Conservation (phyloP, 1,140 invertebrate species). For the Heliconius nattereri region DNA sequence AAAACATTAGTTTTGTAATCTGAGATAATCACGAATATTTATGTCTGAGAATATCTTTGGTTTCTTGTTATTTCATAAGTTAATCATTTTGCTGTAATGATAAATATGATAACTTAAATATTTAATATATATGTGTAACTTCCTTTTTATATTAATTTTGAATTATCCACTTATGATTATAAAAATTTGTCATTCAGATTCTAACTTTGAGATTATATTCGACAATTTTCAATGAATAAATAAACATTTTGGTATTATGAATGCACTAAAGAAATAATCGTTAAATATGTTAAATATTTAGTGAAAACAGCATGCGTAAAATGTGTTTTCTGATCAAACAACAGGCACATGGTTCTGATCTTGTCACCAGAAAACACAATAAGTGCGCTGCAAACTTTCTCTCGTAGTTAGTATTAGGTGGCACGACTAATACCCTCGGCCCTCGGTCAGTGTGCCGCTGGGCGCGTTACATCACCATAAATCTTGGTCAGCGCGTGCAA, state of each 20-base stretch:
- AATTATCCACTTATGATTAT: too few relatives aligned
- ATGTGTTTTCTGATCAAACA: neutral
- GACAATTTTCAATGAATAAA: too few relatives aligned
- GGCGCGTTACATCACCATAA: slow-evolving; percentile 51
- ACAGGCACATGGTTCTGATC: neutral
- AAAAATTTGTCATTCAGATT: too few relatives aligned
- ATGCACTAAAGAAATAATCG: neutral
- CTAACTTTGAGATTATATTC: too few relatives aligned
- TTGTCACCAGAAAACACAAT: neutral
- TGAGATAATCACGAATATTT: neutral
- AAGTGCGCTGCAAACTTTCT: slow-evolving; percentile 45
- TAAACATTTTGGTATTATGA: too few relatives aligned
- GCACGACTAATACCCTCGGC: slow-evolving; percentile 30
- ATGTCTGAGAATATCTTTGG: neutral
- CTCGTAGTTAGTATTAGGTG: slow-evolving; percentile 20
- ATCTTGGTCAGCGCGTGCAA: slow-evolving; percentile 51
- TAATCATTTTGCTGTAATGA: neutral
- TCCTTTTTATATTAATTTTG: too few relatives aligned
- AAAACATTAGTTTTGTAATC: too few relatives aligned
- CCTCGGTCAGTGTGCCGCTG: slow-evolving; percentile 43
- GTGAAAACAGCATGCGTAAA: neutral
- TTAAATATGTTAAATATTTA: neutral
- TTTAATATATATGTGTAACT: neutral
- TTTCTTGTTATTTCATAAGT: neutral
- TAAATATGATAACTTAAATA: neutral